phyloP scores from a whole-genome alignment of 1,140 invertebrate genomes.

The Achroia grisella region DNA sequence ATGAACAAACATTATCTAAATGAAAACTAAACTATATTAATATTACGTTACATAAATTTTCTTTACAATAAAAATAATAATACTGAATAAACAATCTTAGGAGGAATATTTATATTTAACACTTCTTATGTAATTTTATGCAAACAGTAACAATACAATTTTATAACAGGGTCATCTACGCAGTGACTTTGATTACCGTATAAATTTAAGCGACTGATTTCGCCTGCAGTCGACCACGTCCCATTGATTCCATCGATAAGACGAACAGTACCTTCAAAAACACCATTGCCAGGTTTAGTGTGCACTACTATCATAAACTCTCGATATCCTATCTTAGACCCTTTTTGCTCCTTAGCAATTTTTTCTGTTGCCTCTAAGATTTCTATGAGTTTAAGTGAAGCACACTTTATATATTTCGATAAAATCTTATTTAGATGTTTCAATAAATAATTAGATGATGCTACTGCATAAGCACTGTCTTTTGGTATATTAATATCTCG shows the following conservation, averaged over 20 bases:
- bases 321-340: slow-evolving; percentile 13
- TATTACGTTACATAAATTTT: too few species aligned
- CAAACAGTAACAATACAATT: slow-evolving; percentile 81
- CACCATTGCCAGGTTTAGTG: slow-evolving; percentile 77
- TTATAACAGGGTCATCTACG: slow-evolving; percentile 79
- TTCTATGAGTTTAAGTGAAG: not conserved
- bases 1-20: too few species aligned
- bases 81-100: too few species aligned
- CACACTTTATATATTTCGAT: not conserved
- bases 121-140: too few species aligned
- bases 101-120: too few species aligned
- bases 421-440: slow-evolving; percentile 54
- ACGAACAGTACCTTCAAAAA: slow-evolving; percentile 83
- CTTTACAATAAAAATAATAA: too few species aligned
- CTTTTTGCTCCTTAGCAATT: slow-evolving; percentile 8
- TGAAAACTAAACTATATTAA: too few species aligned
- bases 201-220: slow-evolving; percentile 81
- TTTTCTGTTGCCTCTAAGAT: slow-evolving; percentile 4
- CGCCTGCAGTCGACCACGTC: slow-evolving; percentile 71
- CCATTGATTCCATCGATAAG: slow-evolving; percentile 26
- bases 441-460: slow-evolving; percentile 72
- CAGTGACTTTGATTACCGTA: slow-evolving; percentile 84
- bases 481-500: slow-evolving; percentile 57
- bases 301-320: slow-evolving; percentile 77
- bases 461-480: slow-evolving; percentile 51